Evolutionary conservation across 2,113 vertebrate species (phyloP).

Genomic region (Lipophrys pholis): DNA sequence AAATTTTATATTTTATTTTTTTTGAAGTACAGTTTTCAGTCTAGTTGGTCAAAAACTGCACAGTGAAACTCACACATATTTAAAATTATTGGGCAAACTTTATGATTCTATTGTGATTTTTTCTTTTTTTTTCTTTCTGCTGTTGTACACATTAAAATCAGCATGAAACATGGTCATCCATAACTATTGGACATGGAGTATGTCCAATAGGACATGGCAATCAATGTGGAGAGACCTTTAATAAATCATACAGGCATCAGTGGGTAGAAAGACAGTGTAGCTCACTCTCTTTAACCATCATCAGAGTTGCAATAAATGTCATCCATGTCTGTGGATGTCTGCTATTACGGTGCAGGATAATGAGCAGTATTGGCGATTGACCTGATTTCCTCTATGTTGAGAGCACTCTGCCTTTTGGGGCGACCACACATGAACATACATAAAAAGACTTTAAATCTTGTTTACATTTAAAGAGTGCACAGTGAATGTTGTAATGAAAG

Average conservation of each 20-base stretch:
- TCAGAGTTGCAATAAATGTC: constrained; percentile 50
- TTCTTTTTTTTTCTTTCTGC: too few relatives aligned
- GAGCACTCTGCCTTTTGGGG: constrained; percentile 37
- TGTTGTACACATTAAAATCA: background rate
- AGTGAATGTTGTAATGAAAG: constrained; percentile 36
- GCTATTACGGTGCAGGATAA: constrained; percentile 46
- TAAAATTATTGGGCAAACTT: too few relatives aligned
- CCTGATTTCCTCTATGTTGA: constrained; percentile 51
- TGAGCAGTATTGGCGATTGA: constrained; percentile 65
- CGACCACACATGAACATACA: constrained; percentile 40
- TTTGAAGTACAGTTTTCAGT: too few relatives aligned
- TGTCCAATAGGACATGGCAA: constrained; percentile 14
- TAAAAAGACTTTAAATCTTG: constrained; percentile 56
- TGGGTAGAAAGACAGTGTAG: constrained; percentile 35
- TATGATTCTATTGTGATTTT: too few relatives aligned
- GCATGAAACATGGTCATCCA: background rate
- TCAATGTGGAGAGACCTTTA: constrained; percentile 13
- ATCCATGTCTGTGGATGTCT: constrained; percentile 37
- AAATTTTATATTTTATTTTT: too few relatives aligned
- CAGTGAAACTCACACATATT: too few relatives aligned
- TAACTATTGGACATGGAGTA: constrained; percentile 12
- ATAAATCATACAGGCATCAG: constrained; percentile 44
- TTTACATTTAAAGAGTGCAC: constrained; percentile 58
- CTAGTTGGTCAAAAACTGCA: too few relatives aligned
- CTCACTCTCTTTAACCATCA: constrained; percentile 7